A percentile compares a stretch with the other conserved stretches of the same genome.
Evolutionary conservation across 1,140 invertebrate genomes (phyloP).

Genomic region (Aphaenogaster floridana): DNA sequence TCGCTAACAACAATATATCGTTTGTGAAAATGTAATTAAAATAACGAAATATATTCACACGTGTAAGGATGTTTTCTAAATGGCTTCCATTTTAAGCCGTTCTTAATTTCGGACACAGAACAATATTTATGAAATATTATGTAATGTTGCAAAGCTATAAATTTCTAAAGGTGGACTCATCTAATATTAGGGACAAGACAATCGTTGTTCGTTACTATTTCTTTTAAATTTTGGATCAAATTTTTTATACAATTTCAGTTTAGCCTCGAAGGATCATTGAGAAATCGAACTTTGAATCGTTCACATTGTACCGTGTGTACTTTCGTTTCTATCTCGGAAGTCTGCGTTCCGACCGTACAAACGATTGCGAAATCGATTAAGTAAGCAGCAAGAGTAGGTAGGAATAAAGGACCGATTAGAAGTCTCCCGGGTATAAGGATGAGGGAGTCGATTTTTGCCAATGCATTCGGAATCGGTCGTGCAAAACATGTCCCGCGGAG

Average conservation of each 20-base stretch:
- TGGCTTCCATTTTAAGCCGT: neutral
- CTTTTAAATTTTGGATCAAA: neutral
- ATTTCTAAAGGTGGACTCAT: neutral
- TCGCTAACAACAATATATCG: neutral
- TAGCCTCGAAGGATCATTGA: neutral
- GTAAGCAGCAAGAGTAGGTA: slow-evolving; percentile 68
- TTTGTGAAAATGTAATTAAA: neutral
- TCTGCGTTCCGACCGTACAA: slow-evolving; percentile 29
- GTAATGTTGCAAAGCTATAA: neutral
- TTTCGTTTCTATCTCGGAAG: slow-evolving; percentile 11
- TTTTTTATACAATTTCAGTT: neutral
- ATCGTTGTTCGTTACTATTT: too few species aligned
- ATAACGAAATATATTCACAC: neutral
- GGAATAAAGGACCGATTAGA: slow-evolving; percentile 79
- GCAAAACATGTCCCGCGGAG: slow-evolving; percentile 75
- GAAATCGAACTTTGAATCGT: slow-evolving; percentile 22
- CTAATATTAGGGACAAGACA: neutral
- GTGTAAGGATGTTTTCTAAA: neutral
- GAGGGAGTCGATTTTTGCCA: slow-evolving; percentile 75
- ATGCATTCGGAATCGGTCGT: slow-evolving; percentile 78
- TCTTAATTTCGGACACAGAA: neutral
- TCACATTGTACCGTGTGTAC: slow-evolving; percentile 38
- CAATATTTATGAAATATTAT: neutral
- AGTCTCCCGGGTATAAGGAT: slow-evolving; percentile 59
- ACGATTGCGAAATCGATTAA: slow-evolving; percentile 74